phyloP scores from a whole-genome alignment of 2,888 invertebrate genomes.

The Pyrrhia umbra region DNA sequence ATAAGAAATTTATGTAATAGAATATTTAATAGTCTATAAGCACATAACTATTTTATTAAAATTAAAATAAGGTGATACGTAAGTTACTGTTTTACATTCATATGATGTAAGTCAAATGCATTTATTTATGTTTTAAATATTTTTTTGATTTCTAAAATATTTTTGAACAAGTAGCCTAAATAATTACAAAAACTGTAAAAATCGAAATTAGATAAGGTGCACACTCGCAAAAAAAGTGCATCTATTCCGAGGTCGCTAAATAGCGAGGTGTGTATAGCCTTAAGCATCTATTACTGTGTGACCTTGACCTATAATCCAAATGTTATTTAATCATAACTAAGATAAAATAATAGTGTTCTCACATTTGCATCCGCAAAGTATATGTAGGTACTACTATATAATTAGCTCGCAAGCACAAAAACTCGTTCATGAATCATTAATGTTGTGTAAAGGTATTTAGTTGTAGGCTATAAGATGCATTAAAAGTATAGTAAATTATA shows the following conservation, averaged over 20 bases:
- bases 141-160: too few relatives aligned
- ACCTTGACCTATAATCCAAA: slow-evolving; percentile 52
- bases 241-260: slow-evolving; percentile 3
- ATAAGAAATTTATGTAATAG: too few relatives aligned
- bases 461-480: neutral
- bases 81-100: too few relatives aligned
- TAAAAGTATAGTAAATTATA: neutral
- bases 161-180: neutral
- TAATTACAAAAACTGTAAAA: neutral
- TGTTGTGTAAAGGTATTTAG: slow-evolving; percentile 9
- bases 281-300: slow-evolving; percentile 21
- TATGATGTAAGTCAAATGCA: too few relatives aligned
- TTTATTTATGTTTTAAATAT: too few relatives aligned
- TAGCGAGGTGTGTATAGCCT: slow-evolving; percentile 7
- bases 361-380: slow-evolving; percentile 14
- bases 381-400: too few relatives aligned
- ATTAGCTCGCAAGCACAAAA: slow-evolving; percentile 26
- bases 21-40: too few relatives aligned
- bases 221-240: slow-evolving; percentile 15
- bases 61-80: too few relatives aligned
- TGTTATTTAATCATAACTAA: slow-evolving; percentile 32
- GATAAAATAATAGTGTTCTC: slow-evolving; percentile 21
- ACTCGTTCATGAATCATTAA: neutral
- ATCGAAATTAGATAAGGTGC: too few relatives aligned
- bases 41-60: too few relatives aligned